phyloP scores from a whole-genome alignment of 1,140 invertebrate genomes.

The Monochamus saltuarius region DNA sequence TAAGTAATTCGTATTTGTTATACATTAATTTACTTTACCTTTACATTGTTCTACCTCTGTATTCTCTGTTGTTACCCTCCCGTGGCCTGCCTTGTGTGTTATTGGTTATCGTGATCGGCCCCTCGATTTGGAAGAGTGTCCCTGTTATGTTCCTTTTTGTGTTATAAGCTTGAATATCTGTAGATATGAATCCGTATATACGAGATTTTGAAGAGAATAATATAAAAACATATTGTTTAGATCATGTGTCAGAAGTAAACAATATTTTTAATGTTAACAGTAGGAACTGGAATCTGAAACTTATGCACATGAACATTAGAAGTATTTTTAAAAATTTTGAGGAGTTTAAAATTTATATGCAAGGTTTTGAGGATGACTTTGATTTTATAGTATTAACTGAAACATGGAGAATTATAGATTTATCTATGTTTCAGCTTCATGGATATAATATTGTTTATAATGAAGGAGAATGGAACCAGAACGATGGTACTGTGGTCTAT shows the following conservation, averaged over 20 bases:
- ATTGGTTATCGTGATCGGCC: no score
- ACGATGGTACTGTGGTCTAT: not conserved
- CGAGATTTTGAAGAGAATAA: not conserved
- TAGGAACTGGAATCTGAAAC: not conserved
- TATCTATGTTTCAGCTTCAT: not conserved
- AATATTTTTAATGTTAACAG: conserved; percentile 8
- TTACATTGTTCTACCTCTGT: no score
- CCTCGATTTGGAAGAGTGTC: no score
- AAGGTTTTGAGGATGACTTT: conserved; percentile 1
- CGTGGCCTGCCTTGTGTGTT: no score
- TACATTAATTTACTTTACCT: no score
- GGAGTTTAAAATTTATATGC: not conserved
- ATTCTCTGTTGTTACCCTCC: no score
- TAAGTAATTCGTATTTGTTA: no score
- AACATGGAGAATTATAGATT: conserved; percentile 1
- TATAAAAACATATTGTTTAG: conserved; percentile 1
- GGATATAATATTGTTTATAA: conserved; percentile 7
- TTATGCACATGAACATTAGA: conserved; percentile 1
- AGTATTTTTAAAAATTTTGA: not conserved
- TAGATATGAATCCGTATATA: not conserved
- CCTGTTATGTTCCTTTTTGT: no score
- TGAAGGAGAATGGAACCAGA: conserved; percentile 2
- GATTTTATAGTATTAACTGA: conserved; percentile 3
- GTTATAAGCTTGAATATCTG: no score
- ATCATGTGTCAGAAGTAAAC: not conserved